These are phyloP conservation scores for Vespertilio murinus DNA, from an alignment of 2,797 vertebrate genomes.

Conservation along the genomic window DNA sequence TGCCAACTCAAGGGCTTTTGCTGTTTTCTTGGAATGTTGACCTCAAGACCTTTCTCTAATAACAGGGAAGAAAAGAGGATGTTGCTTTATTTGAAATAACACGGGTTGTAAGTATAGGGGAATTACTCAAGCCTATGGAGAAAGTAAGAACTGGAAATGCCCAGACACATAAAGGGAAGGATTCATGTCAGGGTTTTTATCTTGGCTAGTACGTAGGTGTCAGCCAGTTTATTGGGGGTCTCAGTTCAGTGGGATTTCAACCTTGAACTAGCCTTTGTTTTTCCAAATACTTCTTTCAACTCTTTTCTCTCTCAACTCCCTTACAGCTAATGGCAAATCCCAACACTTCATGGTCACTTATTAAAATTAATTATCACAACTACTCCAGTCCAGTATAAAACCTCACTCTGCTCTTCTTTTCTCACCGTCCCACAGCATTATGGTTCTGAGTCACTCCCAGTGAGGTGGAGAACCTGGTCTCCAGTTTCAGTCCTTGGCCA, in stretches of 20 bases:
- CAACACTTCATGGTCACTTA: background rate
- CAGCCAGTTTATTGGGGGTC: background rate
- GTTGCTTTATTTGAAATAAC: background rate
- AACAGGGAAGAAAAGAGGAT: background rate
- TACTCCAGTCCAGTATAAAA: background rate
- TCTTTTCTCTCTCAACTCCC: background rate
- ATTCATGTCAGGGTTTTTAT: background rate
- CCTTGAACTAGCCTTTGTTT: background rate
- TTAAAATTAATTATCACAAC: background rate
- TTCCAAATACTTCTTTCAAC: background rate
- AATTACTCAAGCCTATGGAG: background rate
- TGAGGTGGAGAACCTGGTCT: background rate
- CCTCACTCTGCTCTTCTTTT: background rate
- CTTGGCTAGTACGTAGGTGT: background rate
- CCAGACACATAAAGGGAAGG: background rate
- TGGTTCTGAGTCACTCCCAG: background rate
- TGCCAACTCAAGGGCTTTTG: background rate
- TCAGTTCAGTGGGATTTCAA: background rate
- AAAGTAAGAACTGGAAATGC: background rate
- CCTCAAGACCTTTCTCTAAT: background rate
- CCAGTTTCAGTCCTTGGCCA: background rate
- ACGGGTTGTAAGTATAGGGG: background rate
- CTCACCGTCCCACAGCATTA: background rate
- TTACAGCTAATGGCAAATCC: background rate
- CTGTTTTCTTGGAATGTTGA: background rate